phyloP scores from a whole-genome alignment of 2,797 vertebrate genomes.

The Sebastes umbrosus region DNA sequence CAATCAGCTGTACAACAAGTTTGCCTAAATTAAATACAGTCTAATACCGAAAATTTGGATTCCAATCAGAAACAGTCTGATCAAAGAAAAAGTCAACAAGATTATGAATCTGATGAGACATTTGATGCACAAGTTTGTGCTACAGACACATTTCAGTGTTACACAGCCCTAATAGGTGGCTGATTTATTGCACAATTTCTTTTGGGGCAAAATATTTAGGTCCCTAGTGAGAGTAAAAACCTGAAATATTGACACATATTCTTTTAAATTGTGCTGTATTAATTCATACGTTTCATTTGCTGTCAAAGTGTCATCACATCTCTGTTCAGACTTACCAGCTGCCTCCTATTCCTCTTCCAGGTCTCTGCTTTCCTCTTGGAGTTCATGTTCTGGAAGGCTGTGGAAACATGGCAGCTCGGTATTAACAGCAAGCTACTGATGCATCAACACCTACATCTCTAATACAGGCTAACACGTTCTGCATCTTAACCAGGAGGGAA shows the following conservation, averaged over 20 bases:
- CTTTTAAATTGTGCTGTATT: neutral
- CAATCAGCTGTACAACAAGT: neutral
- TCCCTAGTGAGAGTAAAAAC: neutral
- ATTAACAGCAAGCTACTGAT: neutral
- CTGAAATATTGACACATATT: neutral
- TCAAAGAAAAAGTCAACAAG: neutral
- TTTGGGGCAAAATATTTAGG: neutral
- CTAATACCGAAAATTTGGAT: neutral
- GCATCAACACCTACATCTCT: neutral
- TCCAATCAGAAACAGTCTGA: neutral
- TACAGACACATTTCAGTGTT: neutral
- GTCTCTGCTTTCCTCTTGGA: constrained; percentile 99
- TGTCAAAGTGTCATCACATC: neutral
- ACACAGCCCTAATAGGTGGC: neutral
- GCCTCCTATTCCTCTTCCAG: constrained; percentile 97
- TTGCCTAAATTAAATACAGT: neutral
- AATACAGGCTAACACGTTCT: neutral
- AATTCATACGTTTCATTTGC: neutral
- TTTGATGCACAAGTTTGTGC: neutral
- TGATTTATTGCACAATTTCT: neutral
- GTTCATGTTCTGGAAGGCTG: constrained; percentile 99
- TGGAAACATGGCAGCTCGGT: neutral
- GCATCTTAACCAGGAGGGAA: neutral
- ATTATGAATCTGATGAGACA: neutral
- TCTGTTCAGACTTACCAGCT: constrained; percentile 83